These are phyloP conservation scores for Rhinoderma darwinii DNA, from an alignment of 2,113 vertebrate genomes.

Conservation along the genomic window DNA sequence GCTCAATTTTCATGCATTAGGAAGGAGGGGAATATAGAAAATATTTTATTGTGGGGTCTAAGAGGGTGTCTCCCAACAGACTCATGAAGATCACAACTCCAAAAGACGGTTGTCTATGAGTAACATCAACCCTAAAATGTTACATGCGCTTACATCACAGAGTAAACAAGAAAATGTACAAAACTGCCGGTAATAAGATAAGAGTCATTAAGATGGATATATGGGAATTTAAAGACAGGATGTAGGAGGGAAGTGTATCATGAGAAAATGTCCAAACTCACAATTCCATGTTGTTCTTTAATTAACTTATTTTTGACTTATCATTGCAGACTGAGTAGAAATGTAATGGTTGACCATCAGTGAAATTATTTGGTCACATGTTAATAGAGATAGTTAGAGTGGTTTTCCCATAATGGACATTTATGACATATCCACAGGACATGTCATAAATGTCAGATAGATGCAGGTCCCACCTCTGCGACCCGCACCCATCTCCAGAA, in stretches of 20 bases:
- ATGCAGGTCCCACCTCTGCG: too few species aligned
- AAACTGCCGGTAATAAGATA: not conserved
- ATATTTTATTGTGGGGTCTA: conserved; percentile 18
- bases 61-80: conserved; percentile 43
- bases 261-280: not conserved
- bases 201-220: not conserved
- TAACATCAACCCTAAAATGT: conserved; percentile 26
- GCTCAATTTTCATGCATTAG: not conserved
- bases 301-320: not conserved
- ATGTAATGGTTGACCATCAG: not conserved
- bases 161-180: not conserved
- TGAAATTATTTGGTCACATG: not conserved
- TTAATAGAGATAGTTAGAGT: not conserved
- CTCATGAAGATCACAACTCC: conserved; percentile 19
- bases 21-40: conserved; percentile 27
- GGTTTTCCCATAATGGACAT: too few species aligned
- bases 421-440: too few species aligned
- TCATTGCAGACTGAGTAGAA: not conserved
- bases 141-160: not conserved
- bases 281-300: not conserved
- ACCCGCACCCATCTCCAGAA: too few species aligned
- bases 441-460: too few species aligned
- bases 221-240: not conserved
- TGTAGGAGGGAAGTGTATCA: conserved; percentile 2
- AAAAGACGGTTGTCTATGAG: conserved; percentile 15